Percentiles rank a stretch among this genome's conserved stretches.
These are phyloP conservation scores for Heteractis magnifica DNA, from an alignment of 92 coral and sea anemone species.

Conservation along the genomic window DNA sequence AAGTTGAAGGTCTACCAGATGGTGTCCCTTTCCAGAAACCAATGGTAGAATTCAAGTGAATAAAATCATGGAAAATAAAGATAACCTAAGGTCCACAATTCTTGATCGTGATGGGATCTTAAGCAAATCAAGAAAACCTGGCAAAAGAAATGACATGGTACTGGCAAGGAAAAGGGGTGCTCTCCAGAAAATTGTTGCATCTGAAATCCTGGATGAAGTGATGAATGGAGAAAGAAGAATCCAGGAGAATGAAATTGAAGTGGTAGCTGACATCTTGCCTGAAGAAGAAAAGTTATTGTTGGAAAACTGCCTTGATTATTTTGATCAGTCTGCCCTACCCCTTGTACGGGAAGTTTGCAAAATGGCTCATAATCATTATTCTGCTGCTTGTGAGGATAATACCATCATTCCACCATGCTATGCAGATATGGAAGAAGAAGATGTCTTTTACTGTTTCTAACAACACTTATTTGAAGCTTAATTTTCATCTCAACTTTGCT, in stretches of 20 bases:
- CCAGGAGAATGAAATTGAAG: neutral
- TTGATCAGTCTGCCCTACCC: neutral
- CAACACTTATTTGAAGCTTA: too few species aligned
- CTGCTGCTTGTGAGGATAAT: neutral
- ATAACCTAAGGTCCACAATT: conserved; percentile 1
- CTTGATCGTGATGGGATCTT: neutral
- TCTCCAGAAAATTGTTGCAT: neutral
- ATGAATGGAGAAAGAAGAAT: neutral
- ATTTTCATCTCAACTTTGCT: too few species aligned
- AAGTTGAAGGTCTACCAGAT: conserved; percentile 19
- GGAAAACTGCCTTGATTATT: neutral
- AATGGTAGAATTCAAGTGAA: neutral
- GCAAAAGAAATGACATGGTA: neutral
- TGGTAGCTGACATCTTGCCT: neutral
- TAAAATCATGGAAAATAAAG: conserved; percentile 22
- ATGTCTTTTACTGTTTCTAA: neutral
- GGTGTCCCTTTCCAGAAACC: conserved; percentile 23
- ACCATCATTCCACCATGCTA: conserved; percentile 12
- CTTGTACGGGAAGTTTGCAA: neutral
- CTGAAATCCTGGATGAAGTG: neutral
- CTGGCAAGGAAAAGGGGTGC: neutral
- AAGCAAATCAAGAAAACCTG: neutral
- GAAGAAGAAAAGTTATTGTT: neutral
- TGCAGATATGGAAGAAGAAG: conserved; percentile 10
- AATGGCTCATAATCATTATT: neutral